A percentile compares a stretch with the other conserved stretches of the same genome.
Evolutionary conservation across 2,113 vertebrate genomes (phyloP).

Genomic region (Parotia lawesii): DNA sequence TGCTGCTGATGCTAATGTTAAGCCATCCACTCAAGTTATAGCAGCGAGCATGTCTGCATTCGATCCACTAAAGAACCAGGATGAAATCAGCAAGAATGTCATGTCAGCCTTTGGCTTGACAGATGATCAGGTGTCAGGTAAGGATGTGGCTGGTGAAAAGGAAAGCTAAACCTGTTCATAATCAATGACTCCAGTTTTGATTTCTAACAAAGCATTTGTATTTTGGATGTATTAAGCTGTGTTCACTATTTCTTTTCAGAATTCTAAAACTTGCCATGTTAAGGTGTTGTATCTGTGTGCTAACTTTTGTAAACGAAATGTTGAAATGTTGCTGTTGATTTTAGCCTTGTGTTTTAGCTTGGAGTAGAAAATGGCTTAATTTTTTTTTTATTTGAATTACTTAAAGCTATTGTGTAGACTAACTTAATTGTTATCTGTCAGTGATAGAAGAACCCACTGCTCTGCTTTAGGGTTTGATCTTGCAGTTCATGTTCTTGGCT

Average conservation of each 20-base stretch:
- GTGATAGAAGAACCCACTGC: background rate
- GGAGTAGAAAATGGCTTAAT: background rate
- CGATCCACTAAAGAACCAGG: conserved; percentile 96
- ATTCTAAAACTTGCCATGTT: background rate
- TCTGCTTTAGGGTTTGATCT: background rate
- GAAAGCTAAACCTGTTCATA: background rate
- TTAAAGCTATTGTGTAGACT: background rate
- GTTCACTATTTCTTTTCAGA: background rate
- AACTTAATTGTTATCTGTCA: background rate
- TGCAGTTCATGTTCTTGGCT: background rate
- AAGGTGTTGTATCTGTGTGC: background rate
- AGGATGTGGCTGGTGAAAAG: background rate
- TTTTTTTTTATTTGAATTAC: background rate
- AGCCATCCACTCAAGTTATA: conserved; percentile 90
- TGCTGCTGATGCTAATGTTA: conserved; percentile 81
- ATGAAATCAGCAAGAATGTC: conserved; percentile 97
- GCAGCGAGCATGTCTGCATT: conserved; percentile 98
- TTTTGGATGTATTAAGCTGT: background rate
- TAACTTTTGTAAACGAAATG: background rate
- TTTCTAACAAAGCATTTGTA: background rate
- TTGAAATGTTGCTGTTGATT: background rate
- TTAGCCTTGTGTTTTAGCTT: background rate
- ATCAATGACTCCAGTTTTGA: background rate
- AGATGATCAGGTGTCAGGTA: conserved; percentile 93
- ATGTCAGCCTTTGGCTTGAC: conserved; percentile 95